Percentiles rank a stretch among this genome's conserved stretches.
phyloP scores from a whole-genome alignment of 2,797 vertebrate species.

The Gambusia yucatana region DNA sequence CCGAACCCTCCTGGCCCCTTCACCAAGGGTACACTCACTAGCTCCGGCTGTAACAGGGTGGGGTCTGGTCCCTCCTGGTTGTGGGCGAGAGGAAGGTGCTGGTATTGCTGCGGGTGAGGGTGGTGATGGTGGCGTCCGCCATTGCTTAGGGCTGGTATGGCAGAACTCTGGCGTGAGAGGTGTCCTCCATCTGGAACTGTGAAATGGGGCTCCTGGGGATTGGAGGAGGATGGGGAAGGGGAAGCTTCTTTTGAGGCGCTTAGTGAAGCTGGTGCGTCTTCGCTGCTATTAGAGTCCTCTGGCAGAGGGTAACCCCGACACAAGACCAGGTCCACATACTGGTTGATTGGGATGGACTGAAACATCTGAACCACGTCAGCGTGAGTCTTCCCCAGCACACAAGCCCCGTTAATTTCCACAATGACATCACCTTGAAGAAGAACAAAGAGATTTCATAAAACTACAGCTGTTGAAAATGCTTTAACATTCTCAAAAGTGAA shows the following conservation, averaged over 20 bases:
- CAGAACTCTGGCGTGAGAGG: constrained; percentile 80
- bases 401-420: constrained; percentile 93
- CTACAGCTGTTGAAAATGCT: background rate
- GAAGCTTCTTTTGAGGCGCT: constrained; percentile 85
- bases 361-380: constrained; percentile 99
- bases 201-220: constrained; percentile 82
- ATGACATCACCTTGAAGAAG: constrained; percentile 91
- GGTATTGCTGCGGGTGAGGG: constrained; percentile 43
- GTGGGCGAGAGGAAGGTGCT: constrained; percentile 44
- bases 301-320: constrained; percentile 97
- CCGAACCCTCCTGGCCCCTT: constrained; percentile 97
- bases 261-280: constrained; percentile 76
- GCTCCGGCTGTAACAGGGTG: constrained; percentile 88
- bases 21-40: constrained; percentile 89
- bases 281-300: constrained; percentile 81
- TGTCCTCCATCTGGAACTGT: constrained; percentile 73
- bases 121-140: constrained; percentile 80
- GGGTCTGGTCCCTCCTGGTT: constrained; percentile 84
- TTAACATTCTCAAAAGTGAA: background rate
- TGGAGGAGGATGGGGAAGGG: constrained; percentile 69
- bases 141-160: constrained; percentile 77
- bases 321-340: constrained; percentile 94
- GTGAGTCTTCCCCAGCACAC: constrained; percentile 96
- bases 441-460: constrained; percentile 6
- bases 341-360: constrained; percentile 92